Percentiles rank a stretch among this genome's conserved stretches.
phyloP scores from a whole-genome alignment of 1,140 invertebrate genomes.

The Diorhabda elongata region DNA sequence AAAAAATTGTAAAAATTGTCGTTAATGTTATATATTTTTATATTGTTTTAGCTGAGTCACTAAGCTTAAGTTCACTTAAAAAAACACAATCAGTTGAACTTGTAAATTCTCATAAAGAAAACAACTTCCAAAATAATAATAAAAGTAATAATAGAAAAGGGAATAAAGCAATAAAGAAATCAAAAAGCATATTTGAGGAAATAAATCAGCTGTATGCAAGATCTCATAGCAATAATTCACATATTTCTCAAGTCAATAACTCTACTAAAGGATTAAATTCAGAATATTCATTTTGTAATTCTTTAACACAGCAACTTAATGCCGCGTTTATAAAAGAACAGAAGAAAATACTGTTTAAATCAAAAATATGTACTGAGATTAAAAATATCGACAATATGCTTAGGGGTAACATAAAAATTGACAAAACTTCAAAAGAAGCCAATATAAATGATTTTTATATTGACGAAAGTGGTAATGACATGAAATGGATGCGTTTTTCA shows the following conservation, averaged over 20 bases:
- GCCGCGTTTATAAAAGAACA: too few species aligned
- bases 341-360: neutral
- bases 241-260: too few species aligned
- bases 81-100: too few species aligned
- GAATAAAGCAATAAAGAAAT: conserved; percentile 9
- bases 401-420: conserved; percentile 11
- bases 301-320: too few species aligned
- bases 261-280: too few species aligned
- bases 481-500: conserved; percentile 18
- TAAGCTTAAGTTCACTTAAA: too few species aligned
- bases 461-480: conserved; percentile 17
- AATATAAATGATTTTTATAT: neutral
- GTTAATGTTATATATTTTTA: too few species aligned
- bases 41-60: too few species aligned
- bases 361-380: conserved; percentile 17
- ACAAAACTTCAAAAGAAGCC: neutral
- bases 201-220: conserved; percentile 19
- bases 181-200: conserved; percentile 27
- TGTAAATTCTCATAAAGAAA: too few species aligned
- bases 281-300: too few species aligned
- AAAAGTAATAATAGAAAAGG: conserved; percentile 3
- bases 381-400: conserved; percentile 21
- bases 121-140: conserved; percentile 8
- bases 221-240: neutral
- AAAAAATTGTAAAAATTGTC: too few species aligned